Evolutionary conservation across 2,888 invertebrate genomes (phyloP).

Genomic region (Hydroisotoma schaefferi): DNA sequence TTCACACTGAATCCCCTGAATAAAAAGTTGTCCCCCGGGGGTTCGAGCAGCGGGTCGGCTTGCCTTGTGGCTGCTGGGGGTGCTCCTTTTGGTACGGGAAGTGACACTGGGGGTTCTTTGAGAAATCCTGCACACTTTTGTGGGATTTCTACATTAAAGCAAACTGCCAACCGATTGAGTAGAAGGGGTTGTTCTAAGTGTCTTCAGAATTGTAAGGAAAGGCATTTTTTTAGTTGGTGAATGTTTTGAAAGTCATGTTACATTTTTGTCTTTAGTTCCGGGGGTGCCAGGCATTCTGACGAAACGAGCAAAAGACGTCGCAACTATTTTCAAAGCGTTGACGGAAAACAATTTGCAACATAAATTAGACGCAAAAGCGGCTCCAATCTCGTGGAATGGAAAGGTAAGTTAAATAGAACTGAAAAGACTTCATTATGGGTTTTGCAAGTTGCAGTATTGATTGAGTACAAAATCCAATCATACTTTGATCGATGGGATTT

Average conservation of each 20-base stretch:
- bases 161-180: slow-evolving; percentile 41
- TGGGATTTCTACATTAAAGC: slow-evolving; percentile 54
- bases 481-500: too few relatives aligned
- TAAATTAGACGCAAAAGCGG: slow-evolving; percentile 27
- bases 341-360: slow-evolving; percentile 29
- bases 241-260: too few relatives aligned
- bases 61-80: slow-evolving; percentile 34
- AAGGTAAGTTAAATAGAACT: slow-evolving; percentile 20
- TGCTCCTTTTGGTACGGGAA: slow-evolving; percentile 37
- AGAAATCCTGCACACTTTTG: slow-evolving; percentile 53
- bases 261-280: slow-evolving; percentile 27
- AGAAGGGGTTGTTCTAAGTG: slow-evolving; percentile 13
- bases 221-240: too few relatives aligned
- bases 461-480: too few relatives aligned
- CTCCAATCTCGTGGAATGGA: slow-evolving; percentile 35
- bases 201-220: background rate
- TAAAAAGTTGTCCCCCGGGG: slow-evolving; percentile 24
- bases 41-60: slow-evolving; percentile 38
- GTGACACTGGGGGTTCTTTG: slow-evolving; percentile 27
- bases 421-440: too few relatives aligned
- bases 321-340: slow-evolving; percentile 14
- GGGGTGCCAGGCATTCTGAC: slow-evolving; percentile 33
- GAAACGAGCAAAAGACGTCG: slow-evolving; percentile 22
- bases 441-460: too few relatives aligned
- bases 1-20: slow-evolving; percentile 38